A percentile compares a stretch with the other conserved stretches of the same genome.
Conservation (phyloP, 2,888 invertebrate genomes). For the Pantelozetes paolii region DNA sequence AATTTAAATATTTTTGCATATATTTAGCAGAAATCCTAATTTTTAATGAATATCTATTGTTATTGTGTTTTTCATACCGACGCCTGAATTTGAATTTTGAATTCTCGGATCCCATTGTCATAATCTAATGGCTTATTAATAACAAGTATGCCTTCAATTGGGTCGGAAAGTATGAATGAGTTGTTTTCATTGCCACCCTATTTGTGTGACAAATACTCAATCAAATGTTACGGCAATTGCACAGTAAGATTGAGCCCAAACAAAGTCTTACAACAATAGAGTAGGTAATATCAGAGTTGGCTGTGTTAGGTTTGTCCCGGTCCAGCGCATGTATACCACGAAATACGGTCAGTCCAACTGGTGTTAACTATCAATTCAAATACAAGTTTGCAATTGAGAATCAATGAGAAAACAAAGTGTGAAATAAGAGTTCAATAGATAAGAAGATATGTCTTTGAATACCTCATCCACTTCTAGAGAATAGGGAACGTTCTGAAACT, state of each 20-base stretch:
- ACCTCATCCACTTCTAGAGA: constrained; percentile 61
- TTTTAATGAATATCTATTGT: background rate
- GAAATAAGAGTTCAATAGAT: background rate
- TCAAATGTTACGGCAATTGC: constrained; percentile 25
- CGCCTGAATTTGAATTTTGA: constrained; percentile 68
- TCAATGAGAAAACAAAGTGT: constrained; percentile 17
- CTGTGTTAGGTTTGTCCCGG: constrained; percentile 60
- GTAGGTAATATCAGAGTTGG: constrained; percentile 50
- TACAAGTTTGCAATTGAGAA: background rate
- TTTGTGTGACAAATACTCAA: constrained; percentile 25
- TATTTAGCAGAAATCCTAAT: too few species aligned
- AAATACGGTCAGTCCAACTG: constrained; percentile 71
- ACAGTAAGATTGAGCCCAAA: constrained; percentile 14
- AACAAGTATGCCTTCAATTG: constrained; percentile 57
- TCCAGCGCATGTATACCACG: constrained; percentile 74
- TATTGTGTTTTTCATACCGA: constrained; percentile 59
- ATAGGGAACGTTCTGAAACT: constrained; percentile 73
- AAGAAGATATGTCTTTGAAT: background rate
- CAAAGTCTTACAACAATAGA: constrained; percentile 49
- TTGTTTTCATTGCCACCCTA: constrained; percentile 50
- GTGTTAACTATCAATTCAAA: constrained; percentile 47
- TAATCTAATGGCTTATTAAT: constrained; percentile 70
- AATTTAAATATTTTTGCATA: constrained; percentile 6
- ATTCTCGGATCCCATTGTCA: constrained; percentile 72
- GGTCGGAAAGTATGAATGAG: constrained; percentile 49